Conservation (phyloP, 2,797 vertebrate species). For the Amblyraja radiata region DNA sequence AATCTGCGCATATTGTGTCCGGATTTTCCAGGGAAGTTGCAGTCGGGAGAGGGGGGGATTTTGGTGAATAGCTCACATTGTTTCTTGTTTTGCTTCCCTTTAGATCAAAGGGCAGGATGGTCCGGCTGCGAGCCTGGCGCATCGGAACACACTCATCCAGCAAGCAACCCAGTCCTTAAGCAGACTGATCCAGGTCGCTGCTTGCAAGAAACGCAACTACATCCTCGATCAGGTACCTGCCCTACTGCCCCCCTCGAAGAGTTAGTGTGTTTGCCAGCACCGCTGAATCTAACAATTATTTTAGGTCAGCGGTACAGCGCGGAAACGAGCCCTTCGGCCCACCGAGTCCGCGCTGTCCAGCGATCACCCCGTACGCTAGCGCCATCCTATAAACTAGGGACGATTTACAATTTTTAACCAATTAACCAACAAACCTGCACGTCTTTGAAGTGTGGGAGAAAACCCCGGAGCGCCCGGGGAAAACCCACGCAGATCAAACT, state of each 20-base stretch:
- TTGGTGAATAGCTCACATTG: neutral
- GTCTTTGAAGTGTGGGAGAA: too few relatives aligned
- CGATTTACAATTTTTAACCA: too few relatives aligned
- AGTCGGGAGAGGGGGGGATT: neutral
- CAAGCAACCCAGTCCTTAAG: constrained; percentile 81
- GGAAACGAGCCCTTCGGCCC: too few relatives aligned
- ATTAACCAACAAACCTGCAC: too few relatives aligned
- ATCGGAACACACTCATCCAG: constrained; percentile 61
- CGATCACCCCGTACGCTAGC: too few relatives aligned
- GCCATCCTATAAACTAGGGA: too few relatives aligned
- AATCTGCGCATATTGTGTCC: neutral
- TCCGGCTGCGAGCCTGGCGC: constrained; percentile 53
- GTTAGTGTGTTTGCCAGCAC: neutral
- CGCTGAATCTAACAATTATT: neutral
- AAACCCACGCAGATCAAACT: too few relatives aligned
- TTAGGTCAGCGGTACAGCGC: too few relatives aligned
- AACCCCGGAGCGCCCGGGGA: too few relatives aligned
- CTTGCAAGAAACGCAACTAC: constrained; percentile 70
- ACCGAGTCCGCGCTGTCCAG: too few relatives aligned
- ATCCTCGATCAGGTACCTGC: constrained; percentile 81
- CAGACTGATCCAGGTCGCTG: constrained; percentile 72
- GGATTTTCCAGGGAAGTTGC: neutral
- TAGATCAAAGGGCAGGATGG: constrained; percentile 52
- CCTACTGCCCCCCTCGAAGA: neutral
- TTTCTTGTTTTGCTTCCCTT: neutral